Conservation (phyloP, 2,797 vertebrate genomes). For the Pterois miles region DNA sequence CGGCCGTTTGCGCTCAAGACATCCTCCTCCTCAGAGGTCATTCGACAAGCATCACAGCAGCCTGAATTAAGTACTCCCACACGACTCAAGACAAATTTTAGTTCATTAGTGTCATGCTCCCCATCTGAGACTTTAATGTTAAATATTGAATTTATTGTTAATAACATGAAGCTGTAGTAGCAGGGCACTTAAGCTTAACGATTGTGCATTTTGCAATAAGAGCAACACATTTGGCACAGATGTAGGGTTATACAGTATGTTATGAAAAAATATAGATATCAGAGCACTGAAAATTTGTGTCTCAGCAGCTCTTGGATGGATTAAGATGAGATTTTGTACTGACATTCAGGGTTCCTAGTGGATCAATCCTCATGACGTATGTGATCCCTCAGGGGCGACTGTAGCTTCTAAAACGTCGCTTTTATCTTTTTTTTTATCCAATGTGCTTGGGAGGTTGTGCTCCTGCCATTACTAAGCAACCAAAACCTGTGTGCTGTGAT, state of each 20-base stretch:
- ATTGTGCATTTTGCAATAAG: too few species aligned
- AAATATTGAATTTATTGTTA: neutral
- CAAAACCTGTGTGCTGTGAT: too few species aligned
- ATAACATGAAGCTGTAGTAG: neutral
- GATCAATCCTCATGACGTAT: neutral
- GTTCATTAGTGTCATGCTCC: neutral
- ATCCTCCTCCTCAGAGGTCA: conserved; percentile 57
- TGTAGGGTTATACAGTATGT: too few species aligned
- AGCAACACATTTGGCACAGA: too few species aligned
- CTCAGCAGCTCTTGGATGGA: too few species aligned
- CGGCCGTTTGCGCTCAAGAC: conserved; percentile 25
- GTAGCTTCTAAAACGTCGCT: fast-evolving
- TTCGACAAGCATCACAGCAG: neutral
- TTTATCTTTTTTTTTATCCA: too few species aligned
- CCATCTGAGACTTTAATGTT: neutral
- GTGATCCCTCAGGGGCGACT: neutral
- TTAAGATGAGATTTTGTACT: too few species aligned
- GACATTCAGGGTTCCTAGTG: too few species aligned
- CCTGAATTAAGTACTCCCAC: conserved; percentile 10
- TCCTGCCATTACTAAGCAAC: fast-evolving
- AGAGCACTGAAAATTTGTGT: too few species aligned
- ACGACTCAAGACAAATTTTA: neutral
- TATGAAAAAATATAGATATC: too few species aligned
- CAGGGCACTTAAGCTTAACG: too few species aligned
- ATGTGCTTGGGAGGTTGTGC: too few species aligned